These are phyloP conservation scores for Asarcornis scutulata DNA, from an alignment of 2,113 vertebrate genomes.

Conservation along the genomic window DNA sequence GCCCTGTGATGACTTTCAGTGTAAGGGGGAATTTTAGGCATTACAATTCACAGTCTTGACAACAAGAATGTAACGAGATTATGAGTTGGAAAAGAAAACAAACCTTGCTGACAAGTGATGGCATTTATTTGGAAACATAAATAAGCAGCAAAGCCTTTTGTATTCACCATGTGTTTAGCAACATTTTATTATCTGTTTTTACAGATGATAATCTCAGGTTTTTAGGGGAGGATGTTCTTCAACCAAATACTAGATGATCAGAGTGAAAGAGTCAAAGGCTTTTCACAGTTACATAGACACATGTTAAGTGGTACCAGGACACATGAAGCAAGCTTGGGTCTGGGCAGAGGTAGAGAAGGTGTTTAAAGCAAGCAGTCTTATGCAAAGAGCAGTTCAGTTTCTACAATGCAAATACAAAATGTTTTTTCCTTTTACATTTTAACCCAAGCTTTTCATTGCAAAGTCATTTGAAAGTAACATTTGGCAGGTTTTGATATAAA, in stretches of 20 bases:
- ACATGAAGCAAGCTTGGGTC: constrained; percentile 30
- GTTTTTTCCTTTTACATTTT: constrained; percentile 4
- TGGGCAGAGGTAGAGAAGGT: not conserved
- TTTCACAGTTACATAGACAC: not conserved
- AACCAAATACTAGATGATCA: not conserved
- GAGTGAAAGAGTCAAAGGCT: not conserved
- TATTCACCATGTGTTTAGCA: not conserved
- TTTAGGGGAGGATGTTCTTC: not conserved
- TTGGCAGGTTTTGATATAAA: not conserved
- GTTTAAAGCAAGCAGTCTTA: not conserved
- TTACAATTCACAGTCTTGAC: not conserved
- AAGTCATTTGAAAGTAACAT: constrained; percentile 5
- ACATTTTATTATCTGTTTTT: not conserved
- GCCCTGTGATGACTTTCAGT: not conserved
- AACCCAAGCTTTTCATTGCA: not conserved
- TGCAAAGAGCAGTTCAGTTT: not conserved
- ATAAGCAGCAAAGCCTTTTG: not conserved
- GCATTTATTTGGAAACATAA: not conserved
- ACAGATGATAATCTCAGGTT: not conserved
- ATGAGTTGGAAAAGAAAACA: not conserved
- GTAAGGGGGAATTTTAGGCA: not conserved
- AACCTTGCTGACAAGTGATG: not conserved
- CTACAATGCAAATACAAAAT: constrained; percentile 11
- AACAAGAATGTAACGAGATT: not conserved
- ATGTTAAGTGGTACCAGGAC: not conserved